Base-by-base conservation (phyloP, 2,113 vertebrate species). In the Hyla sarda region DNA sequence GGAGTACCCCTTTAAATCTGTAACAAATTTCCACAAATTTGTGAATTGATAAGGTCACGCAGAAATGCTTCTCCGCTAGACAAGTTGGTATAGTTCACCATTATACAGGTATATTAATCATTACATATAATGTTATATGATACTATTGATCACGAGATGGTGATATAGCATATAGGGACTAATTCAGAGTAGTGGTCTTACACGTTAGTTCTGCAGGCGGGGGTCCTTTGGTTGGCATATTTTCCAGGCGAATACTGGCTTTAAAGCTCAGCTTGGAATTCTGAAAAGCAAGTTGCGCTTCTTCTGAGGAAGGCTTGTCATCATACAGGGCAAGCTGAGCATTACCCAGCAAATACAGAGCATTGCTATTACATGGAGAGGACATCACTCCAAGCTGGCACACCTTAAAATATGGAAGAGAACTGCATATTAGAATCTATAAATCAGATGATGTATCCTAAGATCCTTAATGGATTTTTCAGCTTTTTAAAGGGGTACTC, bases 221-320 rank as follows among this genome's bases (percentile, higher is more conserved):
- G 5, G 89, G 77, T 86, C 93, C 91, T 1, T 45, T 84, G 62
- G 88, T 87, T 72, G 86, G 50, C 85, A 86, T 87, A 69, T 88
- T 73, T 77, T 94, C 93, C 85, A 93, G 80, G 76, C 87, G 88
- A 4, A 94, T 91, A 88, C 91, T 93, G 87, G 92, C 92, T 89
- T 88, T 89, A 86, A 94, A 92, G 89, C 91, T 92, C 78, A 93
- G 90, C 73, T 89, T 85, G 75, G 92, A 91, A 7, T 93, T 82
- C 0, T 52, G 30, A 16, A 92, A 25, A 16, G 81, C 83, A 28
- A 58, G 87, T n/a, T 87, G 82, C 25, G 82, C 90, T 25, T 30
- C 76, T 30, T 89, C 84, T 37, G 89, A 88, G 5, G 85, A 75
- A 13, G 91, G 82, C 50, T 91, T 87, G 77, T 72, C 89, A 88